Conservation (phyloP, 2,888 invertebrate genomes). For the Pristionchus entomophagus region DNA sequence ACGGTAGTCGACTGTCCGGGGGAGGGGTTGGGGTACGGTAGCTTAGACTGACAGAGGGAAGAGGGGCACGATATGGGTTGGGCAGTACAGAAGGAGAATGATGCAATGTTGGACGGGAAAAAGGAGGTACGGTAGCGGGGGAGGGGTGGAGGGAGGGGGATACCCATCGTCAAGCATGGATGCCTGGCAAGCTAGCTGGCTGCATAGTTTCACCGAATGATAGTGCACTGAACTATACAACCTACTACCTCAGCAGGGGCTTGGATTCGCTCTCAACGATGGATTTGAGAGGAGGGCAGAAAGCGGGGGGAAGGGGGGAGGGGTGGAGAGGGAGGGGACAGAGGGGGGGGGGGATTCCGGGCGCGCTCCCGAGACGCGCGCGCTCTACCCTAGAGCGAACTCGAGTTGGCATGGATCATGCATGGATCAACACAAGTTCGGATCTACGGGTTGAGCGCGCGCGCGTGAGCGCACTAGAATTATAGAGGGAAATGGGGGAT, state of each 20-base stretch:
- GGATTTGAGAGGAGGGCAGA: constrained; percentile 8
- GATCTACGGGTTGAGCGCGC: constrained; percentile 74
- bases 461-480: not conserved
- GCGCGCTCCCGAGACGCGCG: not conserved
- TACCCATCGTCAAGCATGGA: not conserved
- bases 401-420: constrained; percentile 34
- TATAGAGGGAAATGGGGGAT: constrained; percentile 17
- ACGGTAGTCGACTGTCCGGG: not conserved
- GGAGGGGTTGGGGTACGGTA: no score
- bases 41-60: no score
- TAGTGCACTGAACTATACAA: constrained; percentile 97
- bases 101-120: not conserved
- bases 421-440: constrained; percentile 70
- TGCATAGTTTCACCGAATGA: constrained; percentile 55
- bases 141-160: not conserved
- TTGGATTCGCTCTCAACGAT: constrained; percentile 23
- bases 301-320: not conserved
- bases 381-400: constrained; percentile 49
- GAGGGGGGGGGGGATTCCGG: not conserved
- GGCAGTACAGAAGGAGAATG: not conserved
- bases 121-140: not conserved
- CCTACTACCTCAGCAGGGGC: constrained; percentile 93
- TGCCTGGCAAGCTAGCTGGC: constrained; percentile 44
- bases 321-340: not conserved
- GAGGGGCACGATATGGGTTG: no score